phyloP scores from a whole-genome alignment of 2,888 invertebrate species.

The Oxystoma pomonae region DNA sequence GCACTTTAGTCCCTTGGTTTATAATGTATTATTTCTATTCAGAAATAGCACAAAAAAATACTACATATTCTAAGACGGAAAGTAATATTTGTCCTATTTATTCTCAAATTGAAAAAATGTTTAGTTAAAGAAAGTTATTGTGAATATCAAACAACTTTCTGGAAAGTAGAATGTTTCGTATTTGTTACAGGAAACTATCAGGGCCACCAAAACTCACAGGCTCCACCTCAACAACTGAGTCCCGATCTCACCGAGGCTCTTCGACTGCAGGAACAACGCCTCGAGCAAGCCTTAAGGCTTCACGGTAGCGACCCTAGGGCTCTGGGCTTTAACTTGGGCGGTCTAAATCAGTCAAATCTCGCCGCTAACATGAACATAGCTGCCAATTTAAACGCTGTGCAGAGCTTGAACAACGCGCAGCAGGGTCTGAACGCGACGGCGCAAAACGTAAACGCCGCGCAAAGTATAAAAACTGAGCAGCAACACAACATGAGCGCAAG shows the following conservation, averaged over 20 bases:
- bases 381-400: not conserved
- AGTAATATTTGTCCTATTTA: too few species aligned
- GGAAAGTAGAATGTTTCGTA: too few species aligned
- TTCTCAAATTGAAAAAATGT: too few species aligned
- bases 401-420: not conserved
- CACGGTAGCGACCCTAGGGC: slow-evolving; percentile 75
- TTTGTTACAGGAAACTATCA: slow-evolving; percentile 40
- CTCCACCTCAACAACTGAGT: slow-evolving; percentile 54
- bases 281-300: slow-evolving; percentile 78
- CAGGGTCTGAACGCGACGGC: not conserved
- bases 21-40: too few species aligned
- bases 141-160: too few species aligned
- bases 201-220: slow-evolving; percentile 42
- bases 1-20: too few species aligned
- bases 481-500: slow-evolving; percentile 13
- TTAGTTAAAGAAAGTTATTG: too few species aligned
- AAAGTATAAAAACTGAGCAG: slow-evolving; percentile 15
- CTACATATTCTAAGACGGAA: too few species aligned
- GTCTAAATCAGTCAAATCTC: slow-evolving; percentile 29
- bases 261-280: slow-evolving; percentile 66
- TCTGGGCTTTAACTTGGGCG: slow-evolving; percentile 66
- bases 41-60: too few species aligned
- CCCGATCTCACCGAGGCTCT: slow-evolving; percentile 70
- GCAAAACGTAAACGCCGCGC: not conserved
- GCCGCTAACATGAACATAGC: not conserved